A percentile compares a stretch with the other conserved stretches of the same genome.
phyloP scores from a whole-genome alignment of 2,888 invertebrate species.

The Callyntrura sp. region DNA sequence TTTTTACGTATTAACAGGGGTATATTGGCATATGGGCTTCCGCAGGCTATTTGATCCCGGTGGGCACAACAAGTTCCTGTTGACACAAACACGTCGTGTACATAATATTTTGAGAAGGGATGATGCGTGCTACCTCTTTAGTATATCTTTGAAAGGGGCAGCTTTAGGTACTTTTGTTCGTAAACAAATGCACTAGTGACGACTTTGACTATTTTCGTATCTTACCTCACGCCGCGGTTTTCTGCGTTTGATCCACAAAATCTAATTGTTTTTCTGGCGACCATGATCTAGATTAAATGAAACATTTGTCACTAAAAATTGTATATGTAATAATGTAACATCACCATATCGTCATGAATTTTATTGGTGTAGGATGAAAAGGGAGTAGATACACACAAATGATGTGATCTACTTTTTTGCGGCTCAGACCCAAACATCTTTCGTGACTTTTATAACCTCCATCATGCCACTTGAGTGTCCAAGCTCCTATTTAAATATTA shows the following conservation, averaged over 20 bases:
- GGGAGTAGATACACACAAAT: neutral
- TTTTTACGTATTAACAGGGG: no score
- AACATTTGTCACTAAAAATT: constrained; percentile 49
- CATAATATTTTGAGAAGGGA: neutral
- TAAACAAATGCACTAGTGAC: neutral
- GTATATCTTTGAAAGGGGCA: no score
- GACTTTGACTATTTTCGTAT: constrained; percentile 8
- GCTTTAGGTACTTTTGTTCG: neutral
- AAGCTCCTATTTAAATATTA: constrained; percentile 35
- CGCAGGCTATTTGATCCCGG: no score
- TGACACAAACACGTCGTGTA: neutral
- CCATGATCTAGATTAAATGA: constrained; percentile 45
- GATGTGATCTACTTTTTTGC: constrained; percentile 37
- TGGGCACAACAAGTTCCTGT: no score
- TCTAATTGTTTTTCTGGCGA: constrained; percentile 42
- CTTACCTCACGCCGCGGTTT: constrained; percentile 23
- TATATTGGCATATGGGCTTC: no score
- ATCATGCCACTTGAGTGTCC: constrained; percentile 37
- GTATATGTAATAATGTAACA: neutral
- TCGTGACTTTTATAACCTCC: constrained; percentile 49
- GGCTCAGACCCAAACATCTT: constrained; percentile 33
- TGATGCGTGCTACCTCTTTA: no score
- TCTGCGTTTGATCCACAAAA: constrained; percentile 7
- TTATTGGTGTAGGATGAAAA: constrained; percentile 29
- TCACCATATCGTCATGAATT: constrained; percentile 2